Evolutionary conservation across 1,140 invertebrate genomes (phyloP).

Genomic region (Chionoecetes opilio): DNA sequence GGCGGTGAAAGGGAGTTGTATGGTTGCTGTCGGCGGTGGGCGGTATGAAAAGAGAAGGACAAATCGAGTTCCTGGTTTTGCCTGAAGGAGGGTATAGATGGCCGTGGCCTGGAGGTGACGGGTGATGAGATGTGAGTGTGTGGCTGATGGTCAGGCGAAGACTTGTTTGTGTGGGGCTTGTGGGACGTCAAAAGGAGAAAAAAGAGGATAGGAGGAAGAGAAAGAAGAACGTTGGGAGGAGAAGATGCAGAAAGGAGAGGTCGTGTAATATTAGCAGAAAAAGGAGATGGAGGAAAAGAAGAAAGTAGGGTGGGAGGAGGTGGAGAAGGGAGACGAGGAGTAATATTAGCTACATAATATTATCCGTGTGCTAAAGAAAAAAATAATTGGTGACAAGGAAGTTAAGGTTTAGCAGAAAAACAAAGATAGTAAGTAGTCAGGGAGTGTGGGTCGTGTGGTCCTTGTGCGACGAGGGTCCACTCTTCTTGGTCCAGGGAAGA

Average conservation of each 20-base stretch:
- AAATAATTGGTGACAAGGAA: too few species aligned
- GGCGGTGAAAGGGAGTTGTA: neutral
- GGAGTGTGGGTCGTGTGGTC: too few species aligned
- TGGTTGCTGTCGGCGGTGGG: neutral
- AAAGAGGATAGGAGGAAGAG: neutral
- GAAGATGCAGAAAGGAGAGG: neutral
- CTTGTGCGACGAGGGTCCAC: too few species aligned
- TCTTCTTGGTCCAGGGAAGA: too few species aligned
- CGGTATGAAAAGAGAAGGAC: neutral
- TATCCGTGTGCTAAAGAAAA: too few species aligned
- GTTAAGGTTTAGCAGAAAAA: too few species aligned
- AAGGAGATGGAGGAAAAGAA: too few species aligned
- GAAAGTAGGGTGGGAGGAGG: too few species aligned
- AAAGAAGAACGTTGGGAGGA: neutral
- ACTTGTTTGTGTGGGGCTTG: neutral
- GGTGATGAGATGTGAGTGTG: slow-evolving; percentile 28
- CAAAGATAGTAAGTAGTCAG: too few species aligned
- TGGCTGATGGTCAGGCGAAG: neutral
- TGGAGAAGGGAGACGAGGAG: too few species aligned
- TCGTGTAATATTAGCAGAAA: neutral
- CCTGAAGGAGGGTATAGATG: neutral
- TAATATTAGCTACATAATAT: too few species aligned
- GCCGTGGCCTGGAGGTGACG: neutral
- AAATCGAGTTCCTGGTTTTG: neutral
- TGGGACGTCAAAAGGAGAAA: neutral